A percentile compares a stretch with the other conserved stretches of the same genome.
phyloP scores from a whole-genome alignment of 1,140 invertebrate genomes.

The Ctenoplectra terminalis region DNA sequence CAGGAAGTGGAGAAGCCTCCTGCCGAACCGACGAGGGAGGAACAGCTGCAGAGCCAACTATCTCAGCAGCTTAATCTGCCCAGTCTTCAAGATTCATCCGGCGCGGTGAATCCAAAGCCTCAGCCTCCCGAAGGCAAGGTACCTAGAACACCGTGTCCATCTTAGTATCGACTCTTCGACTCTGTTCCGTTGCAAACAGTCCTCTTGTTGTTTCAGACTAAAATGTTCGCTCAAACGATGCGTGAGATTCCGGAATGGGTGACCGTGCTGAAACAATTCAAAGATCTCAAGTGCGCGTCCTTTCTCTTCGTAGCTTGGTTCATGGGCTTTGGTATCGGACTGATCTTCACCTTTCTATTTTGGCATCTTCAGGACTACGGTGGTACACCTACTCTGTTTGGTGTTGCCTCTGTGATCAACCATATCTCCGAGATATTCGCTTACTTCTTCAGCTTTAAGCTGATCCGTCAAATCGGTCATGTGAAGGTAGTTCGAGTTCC shows the following conservation, averaged over 20 bases:
- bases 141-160: background rate
- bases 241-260: constrained; percentile 96
- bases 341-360: constrained; percentile 99
- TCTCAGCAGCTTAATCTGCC: constrained; percentile 91
- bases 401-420: constrained; percentile 98
- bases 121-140: constrained; percentile 85
- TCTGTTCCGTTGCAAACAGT: background rate
- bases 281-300: constrained; percentile 94
- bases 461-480: constrained; percentile 97
- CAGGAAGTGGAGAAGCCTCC: constrained; percentile 80
- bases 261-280: constrained; percentile 94
- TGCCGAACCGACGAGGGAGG: constrained; percentile 85
- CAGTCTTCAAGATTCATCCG: constrained; percentile 87
- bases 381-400: constrained; percentile 98
- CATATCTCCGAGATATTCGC: constrained; percentile 99
- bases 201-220: constrained; percentile 86
- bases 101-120: constrained; percentile 73
- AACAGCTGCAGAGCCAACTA: constrained; percentile 90
- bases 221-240: constrained; percentile 96
- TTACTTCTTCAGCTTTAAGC: constrained; percentile 98
- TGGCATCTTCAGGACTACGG: constrained; percentile 99
- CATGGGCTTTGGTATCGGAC: constrained; percentile 99
- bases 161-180: background rate
- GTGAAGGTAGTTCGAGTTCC: constrained; percentile 88
- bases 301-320: constrained; percentile 99